Conservation (phyloP, 2,888 invertebrate genomes). For the Crematogaster levior region DNA sequence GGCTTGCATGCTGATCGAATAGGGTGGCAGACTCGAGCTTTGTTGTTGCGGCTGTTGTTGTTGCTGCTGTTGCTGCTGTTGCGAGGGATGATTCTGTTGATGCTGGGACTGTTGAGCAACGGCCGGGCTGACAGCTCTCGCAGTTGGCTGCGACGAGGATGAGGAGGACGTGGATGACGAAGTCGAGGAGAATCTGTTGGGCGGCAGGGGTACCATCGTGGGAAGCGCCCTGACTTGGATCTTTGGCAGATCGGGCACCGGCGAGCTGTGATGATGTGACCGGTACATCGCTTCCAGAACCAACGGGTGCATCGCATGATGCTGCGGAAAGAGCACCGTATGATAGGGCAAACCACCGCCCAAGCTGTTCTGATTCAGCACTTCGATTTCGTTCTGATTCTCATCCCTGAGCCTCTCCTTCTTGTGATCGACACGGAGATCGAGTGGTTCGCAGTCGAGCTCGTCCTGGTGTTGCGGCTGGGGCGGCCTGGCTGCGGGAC, state of each 20-base stretch:
- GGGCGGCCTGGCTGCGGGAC: slow-evolving; percentile 87
- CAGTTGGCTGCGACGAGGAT: slow-evolving; percentile 73
- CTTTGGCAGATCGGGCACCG: slow-evolving; percentile 88
- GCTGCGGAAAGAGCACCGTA: slow-evolving; percentile 83
- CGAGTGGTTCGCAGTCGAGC: slow-evolving; percentile 92
- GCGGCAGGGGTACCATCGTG: slow-evolving; percentile 84
- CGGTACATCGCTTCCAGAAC: slow-evolving; percentile 91
- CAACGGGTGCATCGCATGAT: slow-evolving; percentile 89
- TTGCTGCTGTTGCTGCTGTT: slow-evolving; percentile 77
- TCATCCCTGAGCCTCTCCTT: slow-evolving; percentile 93
- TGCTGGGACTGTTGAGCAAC: slow-evolving; percentile 63
- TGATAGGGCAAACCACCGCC: slow-evolving; percentile 79
- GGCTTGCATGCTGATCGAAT: slow-evolving; percentile 71
- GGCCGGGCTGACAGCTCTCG: slow-evolving; percentile 74
- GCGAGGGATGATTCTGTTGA: slow-evolving; percentile 71
- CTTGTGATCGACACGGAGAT: slow-evolving; percentile 94
- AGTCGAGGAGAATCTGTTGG: slow-evolving; percentile 85
- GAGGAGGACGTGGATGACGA: slow-evolving; percentile 78
- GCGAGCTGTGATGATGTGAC: slow-evolving; percentile 86
- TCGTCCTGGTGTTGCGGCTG: slow-evolving; percentile 83
- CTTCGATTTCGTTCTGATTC: slow-evolving; percentile 92
- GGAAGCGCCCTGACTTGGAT: slow-evolving; percentile 84
- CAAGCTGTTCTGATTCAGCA: slow-evolving; percentile 81
- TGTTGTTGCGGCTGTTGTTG: slow-evolving; percentile 72
- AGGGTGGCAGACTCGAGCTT: slow-evolving; percentile 63